Evolutionary conservation across 2,888 invertebrate species (phyloP).

Genomic region (Drosophila aldrichi): DNA sequence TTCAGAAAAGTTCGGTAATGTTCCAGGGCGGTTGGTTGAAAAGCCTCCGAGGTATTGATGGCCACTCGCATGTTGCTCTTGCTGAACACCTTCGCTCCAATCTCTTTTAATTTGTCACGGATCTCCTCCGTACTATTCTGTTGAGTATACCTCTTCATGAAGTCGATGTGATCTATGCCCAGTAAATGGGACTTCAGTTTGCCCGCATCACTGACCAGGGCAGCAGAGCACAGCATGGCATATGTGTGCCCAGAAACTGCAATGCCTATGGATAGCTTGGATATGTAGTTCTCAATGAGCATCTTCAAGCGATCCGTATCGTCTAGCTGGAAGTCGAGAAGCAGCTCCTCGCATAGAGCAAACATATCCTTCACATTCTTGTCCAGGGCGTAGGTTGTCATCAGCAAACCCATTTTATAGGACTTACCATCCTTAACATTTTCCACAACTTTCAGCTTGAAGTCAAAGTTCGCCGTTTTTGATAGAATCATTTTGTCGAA

Average conservation of each 20-base stretch:
- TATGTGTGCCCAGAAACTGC: conserved; percentile 92
- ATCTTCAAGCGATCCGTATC: conserved; percentile 92
- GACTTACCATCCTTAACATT: conserved; percentile 89
- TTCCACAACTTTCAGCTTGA: conserved; percentile 90
- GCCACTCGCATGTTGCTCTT: conserved; percentile 89
- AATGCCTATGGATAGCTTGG: conserved; percentile 92
- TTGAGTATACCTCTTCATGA: conserved; percentile 91
- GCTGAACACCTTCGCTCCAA: conserved; percentile 88
- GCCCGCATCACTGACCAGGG: conserved; percentile 90
- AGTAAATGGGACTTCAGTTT: conserved; percentile 90
- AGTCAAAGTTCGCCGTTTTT: conserved; percentile 90
- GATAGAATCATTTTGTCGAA: conserved; percentile 92
- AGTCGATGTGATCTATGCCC: conserved; percentile 92
- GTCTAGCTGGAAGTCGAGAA: conserved; percentile 89
- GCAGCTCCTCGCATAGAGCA: conserved; percentile 91
- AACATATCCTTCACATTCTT: conserved; percentile 93
- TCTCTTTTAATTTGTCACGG: conserved; percentile 88
- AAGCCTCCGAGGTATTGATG: conserved; percentile 87
- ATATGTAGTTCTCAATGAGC: conserved; percentile 91
- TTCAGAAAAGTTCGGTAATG: conserved; percentile 84
- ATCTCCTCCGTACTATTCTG: conserved; percentile 88
- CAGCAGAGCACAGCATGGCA: conserved; percentile 93
- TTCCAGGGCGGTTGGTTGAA: conserved; percentile 81
- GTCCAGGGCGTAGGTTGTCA: conserved; percentile 93
- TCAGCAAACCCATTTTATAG: conserved; percentile 91